Evolutionary conservation across 2,888 invertebrate species (phyloP).

Genomic region (Pemphredon lugubris): DNA sequence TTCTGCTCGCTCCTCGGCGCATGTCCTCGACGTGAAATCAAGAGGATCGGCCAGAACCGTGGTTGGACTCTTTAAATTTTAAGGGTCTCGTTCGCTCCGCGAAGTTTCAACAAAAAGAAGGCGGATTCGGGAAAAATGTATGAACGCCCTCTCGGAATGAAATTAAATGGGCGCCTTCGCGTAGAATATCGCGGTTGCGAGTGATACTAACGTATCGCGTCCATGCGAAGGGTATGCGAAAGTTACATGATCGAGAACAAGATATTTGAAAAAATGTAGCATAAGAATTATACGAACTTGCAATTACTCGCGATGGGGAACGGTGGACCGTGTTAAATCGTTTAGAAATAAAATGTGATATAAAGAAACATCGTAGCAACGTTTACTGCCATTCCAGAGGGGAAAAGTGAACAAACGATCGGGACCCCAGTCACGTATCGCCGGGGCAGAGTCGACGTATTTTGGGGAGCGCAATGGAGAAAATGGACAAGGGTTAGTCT

Average conservation of each 20-base stretch:
- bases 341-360: constrained; percentile 49
- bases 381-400: constrained; percentile 43
- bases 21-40: constrained; percentile 50
- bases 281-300: background rate
- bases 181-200: too few species aligned
- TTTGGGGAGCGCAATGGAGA: constrained; percentile 59
- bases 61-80: constrained; percentile 15
- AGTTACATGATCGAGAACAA: too few species aligned
- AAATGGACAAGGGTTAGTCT: constrained; percentile 68
- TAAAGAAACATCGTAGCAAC: constrained; percentile 44
- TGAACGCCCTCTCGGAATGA: background rate
- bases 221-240: too few species aligned
- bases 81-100: background rate
- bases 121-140: background rate
- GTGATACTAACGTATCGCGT: too few species aligned
- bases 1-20: background rate
- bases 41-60: constrained; percentile 48
- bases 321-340: constrained; percentile 51
- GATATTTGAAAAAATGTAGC: too few species aligned
- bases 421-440: constrained; percentile 63
- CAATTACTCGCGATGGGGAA: constrained; percentile 39
- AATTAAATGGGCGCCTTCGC: too few species aligned
- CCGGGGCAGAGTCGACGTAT: constrained; percentile 58
- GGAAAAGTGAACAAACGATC: constrained; percentile 58
- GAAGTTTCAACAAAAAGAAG: background rate